Percentiles rank a stretch among this genome's conserved stretches.
phyloP scores from a whole-genome alignment of 1,140 invertebrate genomes.

The Drosophila melanica region DNA sequence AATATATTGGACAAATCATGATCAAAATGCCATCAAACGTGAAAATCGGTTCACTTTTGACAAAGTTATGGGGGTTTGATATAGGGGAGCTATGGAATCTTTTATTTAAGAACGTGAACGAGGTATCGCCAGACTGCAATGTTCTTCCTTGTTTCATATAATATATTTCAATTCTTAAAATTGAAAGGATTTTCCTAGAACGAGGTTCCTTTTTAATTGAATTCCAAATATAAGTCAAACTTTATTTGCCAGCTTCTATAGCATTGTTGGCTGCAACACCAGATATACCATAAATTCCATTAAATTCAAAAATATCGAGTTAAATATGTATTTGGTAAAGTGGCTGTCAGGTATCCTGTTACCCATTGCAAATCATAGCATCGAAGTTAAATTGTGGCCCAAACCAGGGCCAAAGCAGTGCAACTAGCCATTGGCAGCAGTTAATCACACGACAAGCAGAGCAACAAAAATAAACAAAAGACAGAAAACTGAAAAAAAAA shows the following conservation, averaged over 20 bases:
- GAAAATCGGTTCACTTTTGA: no score
- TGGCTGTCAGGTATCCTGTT: neutral
- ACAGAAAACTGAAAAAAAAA: slow-evolving; percentile 10
- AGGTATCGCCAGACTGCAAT: no score
- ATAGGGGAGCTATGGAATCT: no score
- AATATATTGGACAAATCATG: no score
- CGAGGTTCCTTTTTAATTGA: neutral
- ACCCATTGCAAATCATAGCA: slow-evolving; percentile 5
- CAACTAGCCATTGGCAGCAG: slow-evolving; percentile 53
- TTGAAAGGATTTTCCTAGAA: no score
- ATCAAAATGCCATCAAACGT: no score
- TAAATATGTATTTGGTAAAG: neutral
- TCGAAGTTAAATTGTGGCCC: slow-evolving; percentile 21
- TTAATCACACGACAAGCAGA: slow-evolving; percentile 72
- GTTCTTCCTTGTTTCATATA: no score
- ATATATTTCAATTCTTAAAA: no score
- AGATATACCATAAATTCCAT: neutral
- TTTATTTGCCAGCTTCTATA: neutral
- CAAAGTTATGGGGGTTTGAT: no score
- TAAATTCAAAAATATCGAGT: neutral
- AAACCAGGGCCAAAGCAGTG: slow-evolving; percentile 17
- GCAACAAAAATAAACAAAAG: slow-evolving; percentile 50
- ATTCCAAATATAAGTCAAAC: neutral
- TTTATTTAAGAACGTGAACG: no score
- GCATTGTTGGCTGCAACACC: neutral